phyloP scores from a whole-genome alignment of 1,140 invertebrate genomes.

The Rhopalosiphum maidis region DNA sequence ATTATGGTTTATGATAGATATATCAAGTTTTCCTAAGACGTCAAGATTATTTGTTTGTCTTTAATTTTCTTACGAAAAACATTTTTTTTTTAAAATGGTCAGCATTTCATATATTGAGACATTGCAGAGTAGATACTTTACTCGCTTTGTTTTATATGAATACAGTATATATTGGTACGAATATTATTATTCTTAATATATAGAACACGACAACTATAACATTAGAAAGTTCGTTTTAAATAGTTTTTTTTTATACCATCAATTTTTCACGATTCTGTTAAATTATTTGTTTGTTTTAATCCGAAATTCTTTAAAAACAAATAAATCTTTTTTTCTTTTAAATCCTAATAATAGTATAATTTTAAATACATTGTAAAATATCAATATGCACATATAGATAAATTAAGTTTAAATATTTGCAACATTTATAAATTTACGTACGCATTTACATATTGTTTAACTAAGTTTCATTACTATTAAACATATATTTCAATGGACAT shows the following conservation, averaged over 20 bases:
- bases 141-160: not conserved
- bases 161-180: not conserved
- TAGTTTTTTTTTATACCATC: not conserved
- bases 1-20: not conserved
- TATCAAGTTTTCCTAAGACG: not conserved
- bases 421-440: too few relatives aligned
- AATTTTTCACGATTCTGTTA: not conserved
- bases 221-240: not conserved
- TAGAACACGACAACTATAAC: not conserved
- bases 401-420: not conserved
- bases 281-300: not conserved
- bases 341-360: too few relatives aligned
- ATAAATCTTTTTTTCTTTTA: not conserved
- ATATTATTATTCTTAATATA: not conserved
- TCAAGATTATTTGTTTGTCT: not conserved
- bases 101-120: not conserved
- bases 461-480: not conserved
- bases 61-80: not conserved
- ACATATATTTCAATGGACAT: not conserved
- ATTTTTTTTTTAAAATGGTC: not conserved
- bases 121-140: not conserved
- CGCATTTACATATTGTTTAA: not conserved
- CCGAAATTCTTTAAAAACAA: not conserved
- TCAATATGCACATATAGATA: too few relatives aligned
- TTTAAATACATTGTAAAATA: too few relatives aligned